A percentile compares a stretch with the other conserved stretches of the same genome.
Evolutionary conservation across 2,797 vertebrate species (phyloP).

Genomic region (Microhierax caerulescens): DNA sequence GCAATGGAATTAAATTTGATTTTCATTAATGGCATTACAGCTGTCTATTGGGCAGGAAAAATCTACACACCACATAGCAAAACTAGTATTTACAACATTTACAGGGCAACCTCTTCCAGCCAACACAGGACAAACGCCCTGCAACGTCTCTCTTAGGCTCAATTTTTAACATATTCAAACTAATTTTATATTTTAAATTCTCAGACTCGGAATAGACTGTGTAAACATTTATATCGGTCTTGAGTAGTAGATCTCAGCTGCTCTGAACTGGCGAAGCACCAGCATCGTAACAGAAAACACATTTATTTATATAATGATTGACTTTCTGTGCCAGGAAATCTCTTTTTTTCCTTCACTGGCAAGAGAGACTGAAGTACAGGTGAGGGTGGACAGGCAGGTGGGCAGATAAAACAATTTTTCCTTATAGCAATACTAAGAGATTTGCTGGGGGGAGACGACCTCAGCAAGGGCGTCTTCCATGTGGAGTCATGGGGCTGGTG

Average conservation of each 20-base stretch:
- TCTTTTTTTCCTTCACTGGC: not conserved
- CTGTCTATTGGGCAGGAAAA: not conserved
- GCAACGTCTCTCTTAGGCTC: not conserved
- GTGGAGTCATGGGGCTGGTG: fast-evolving
- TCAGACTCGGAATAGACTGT: not conserved
- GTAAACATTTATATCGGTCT: not conserved
- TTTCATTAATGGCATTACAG: not conserved
- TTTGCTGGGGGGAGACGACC: not conserved
- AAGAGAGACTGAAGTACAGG: not conserved
- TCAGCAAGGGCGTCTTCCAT: not conserved
- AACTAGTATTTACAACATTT: not conserved
- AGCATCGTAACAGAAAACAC: not conserved
- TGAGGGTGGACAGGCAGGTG: not conserved
- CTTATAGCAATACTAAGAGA: not conserved
- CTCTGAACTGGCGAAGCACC: not conserved
- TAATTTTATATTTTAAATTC: not conserved
- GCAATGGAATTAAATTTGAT: not conserved
- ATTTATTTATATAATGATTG: not conserved
- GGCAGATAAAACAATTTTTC: not conserved
- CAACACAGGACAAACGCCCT: not conserved
- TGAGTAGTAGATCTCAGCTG: not conserved
- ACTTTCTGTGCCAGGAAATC: not conserved
- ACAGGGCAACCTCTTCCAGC: not conserved
- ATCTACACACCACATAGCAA: not conserved
- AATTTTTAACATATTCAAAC: not conserved